phyloP scores from a whole-genome alignment of 2,113 vertebrate species.

The Brachionichthys hirsutus region DNA sequence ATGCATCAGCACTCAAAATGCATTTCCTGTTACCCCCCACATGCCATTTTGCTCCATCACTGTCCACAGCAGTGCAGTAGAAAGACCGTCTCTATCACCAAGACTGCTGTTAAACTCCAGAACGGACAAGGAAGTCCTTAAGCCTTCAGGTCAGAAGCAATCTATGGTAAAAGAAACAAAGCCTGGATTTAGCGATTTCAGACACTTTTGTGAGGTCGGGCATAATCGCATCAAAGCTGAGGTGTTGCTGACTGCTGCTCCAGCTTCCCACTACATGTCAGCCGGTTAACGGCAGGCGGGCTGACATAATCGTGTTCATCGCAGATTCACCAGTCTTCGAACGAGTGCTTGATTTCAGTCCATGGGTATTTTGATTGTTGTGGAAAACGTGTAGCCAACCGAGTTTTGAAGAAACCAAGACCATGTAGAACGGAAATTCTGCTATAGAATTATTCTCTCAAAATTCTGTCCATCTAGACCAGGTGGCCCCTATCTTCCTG shows the following conservation, averaged over 20 bases:
- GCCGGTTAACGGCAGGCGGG: slow-evolving; percentile 23
- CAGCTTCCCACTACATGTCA: slow-evolving; percentile 10
- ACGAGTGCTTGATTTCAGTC: not conserved
- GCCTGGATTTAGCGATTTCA: slow-evolving; percentile 11
- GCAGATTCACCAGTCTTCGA: not conserved
- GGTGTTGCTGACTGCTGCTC: slow-evolving; percentile 1
- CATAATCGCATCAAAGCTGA: slow-evolving; percentile 24
- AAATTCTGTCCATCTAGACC: not conserved
- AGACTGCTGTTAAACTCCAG: slow-evolving; percentile 5
- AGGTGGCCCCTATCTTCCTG: not conserved
- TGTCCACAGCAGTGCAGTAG: too few species aligned
- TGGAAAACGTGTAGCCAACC: not conserved
- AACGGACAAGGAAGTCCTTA: not conserved
- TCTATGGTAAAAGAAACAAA: slow-evolving; percentile 10
- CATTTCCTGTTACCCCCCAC: too few species aligned
- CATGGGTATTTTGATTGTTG: not conserved
- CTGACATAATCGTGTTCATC: slow-evolving; percentile 11
- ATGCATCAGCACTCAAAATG: too few species aligned
- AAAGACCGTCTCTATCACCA: not conserved
- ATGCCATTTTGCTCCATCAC: too few species aligned
- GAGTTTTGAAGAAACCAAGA: slow-evolving; percentile 1
- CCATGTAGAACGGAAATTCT: not conserved
- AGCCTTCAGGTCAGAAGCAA: not conserved
- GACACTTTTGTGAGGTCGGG: slow-evolving; percentile 25
- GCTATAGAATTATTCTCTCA: too few species aligned